Conservation (phyloP, 1,140 invertebrate species). For the Monomorium pharaonis region DNA sequence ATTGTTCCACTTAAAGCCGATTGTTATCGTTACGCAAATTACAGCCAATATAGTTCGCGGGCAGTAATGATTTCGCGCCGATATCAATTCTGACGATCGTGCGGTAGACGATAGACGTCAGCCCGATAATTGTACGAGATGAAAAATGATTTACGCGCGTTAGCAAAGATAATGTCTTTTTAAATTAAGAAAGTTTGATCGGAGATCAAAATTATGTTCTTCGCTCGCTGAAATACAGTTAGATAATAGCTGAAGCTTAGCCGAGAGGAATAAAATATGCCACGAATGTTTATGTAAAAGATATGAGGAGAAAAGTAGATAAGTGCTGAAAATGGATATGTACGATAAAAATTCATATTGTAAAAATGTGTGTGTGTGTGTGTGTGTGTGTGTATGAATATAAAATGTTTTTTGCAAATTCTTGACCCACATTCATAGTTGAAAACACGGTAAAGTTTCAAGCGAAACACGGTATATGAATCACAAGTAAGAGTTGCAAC, state of each 20-base stretch:
- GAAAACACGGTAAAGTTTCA: slow-evolving; percentile 47
- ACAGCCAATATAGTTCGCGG: slow-evolving; percentile 70
- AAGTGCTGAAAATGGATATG: background rate
- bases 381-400: background rate
- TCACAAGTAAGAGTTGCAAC: background rate
- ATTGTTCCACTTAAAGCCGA: slow-evolving; percentile 74
- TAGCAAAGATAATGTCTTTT: background rate
- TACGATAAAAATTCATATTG: background rate
- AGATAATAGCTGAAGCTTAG: background rate
- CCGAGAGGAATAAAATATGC: background rate
- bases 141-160: slow-evolving; percentile 17
- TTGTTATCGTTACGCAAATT: slow-evolving; percentile 76
- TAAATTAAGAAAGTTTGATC: background rate
- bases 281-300: background rate
- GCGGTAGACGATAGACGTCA: slow-evolving; percentile 52
- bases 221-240: background rate
- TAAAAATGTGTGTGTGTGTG: background rate
- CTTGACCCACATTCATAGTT: slow-evolving; percentile 54
- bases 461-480: background rate
- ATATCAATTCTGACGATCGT: slow-evolving; percentile 69
- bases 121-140: slow-evolving; percentile 46
- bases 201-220: background rate
- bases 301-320: background rate
- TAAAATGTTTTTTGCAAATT: slow-evolving; percentile 19
- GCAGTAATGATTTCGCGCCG: slow-evolving; percentile 73